These are phyloP conservation scores for Scaptomyza graminum DNA, from an alignment of 1,140 invertebrate species.

Conservation along the genomic window DNA sequence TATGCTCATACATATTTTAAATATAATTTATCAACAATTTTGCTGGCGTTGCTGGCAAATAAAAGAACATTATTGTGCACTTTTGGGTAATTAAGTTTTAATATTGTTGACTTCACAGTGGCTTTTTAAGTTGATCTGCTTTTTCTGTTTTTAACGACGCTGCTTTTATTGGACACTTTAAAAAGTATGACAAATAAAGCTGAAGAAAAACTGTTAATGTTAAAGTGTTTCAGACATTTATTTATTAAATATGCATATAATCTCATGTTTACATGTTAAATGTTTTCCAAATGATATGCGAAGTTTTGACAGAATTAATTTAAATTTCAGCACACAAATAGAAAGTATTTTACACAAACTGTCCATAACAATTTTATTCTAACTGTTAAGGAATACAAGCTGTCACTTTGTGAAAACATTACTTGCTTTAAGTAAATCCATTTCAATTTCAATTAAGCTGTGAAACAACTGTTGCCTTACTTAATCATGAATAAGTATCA, in stretches of 20 bases:
- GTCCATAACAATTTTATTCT: background rate
- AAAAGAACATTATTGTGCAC: constrained; percentile 8
- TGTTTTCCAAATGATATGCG: no score
- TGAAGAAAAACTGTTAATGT: background rate
- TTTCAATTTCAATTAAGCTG: background rate
- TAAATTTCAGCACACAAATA: background rate
- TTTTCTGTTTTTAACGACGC: constrained; percentile 7
- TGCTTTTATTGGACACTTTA: constrained; percentile 3
- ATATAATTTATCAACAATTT: constrained; percentile 63
- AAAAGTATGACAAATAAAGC: background rate
- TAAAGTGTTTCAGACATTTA: no score
- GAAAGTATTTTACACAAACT: background rate
- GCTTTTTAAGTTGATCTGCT: constrained; percentile 7
- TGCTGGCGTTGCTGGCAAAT: constrained; percentile 6
- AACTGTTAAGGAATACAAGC: background rate
- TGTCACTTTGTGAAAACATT: background rate
- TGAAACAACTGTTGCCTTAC: background rate
- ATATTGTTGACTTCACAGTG: constrained; percentile 26
- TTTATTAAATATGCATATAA: no score
- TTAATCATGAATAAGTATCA: constrained; percentile 36
- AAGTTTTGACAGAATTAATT: no score
- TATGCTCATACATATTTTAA: constrained; percentile 70
- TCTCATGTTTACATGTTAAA: no score
- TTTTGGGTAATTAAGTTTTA: constrained; percentile 60
- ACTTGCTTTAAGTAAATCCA: background rate